Base-by-base conservation (phyloP, 1,140 invertebrate genomes). In the Glomeris maerens region DNA sequence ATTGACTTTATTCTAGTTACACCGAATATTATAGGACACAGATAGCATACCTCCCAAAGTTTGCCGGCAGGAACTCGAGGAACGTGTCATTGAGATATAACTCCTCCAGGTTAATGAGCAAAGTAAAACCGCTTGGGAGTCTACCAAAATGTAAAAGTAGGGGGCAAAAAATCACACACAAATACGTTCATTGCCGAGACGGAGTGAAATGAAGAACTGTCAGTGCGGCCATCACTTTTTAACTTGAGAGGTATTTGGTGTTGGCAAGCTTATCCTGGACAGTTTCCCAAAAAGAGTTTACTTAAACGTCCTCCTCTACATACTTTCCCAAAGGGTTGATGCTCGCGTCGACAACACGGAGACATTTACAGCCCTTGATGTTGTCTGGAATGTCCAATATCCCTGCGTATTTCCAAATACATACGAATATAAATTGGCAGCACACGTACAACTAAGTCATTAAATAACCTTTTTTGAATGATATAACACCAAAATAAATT, bases 71-170 rank as follows among this genome's bases (percentile, higher is more conserved):
- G 71, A 86, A 91, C 63, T 93, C 87, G 50, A 98, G 74, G 62
- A 87, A 89, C 41, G 87, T 85, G 68, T 97, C 90, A 72, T 95
- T 96, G 42, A 98, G 72, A 62, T 87, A 88, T 41, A 98, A 72
- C 64, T 95, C 88, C 63, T 89, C 81, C 52, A 98, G 70, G 57
- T 84, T 86, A 57, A 86, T 78, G 27, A 97, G 74, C 61, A 89
- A 88, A 46, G 89, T 93, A 57, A 96, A 79, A 42, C 84, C 84
- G 68, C 92, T 87, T 14, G 93, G 92, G 36, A 97, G 74, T 61
- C 85, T 84, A 36, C 17, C 10, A 36, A 36, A 36, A 36, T 10
- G 17, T 13, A 17, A 13, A 17, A 13, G 31, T 17, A 36, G 17
- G 10, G 31, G 10, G n/a, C n/a, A n/a, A n/a, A n/a, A n/a, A n/a